These are phyloP conservation scores for Sphaerophoria rueppellii DNA, from an alignment of 2,888 invertebrate species.

Conservation along the genomic window DNA sequence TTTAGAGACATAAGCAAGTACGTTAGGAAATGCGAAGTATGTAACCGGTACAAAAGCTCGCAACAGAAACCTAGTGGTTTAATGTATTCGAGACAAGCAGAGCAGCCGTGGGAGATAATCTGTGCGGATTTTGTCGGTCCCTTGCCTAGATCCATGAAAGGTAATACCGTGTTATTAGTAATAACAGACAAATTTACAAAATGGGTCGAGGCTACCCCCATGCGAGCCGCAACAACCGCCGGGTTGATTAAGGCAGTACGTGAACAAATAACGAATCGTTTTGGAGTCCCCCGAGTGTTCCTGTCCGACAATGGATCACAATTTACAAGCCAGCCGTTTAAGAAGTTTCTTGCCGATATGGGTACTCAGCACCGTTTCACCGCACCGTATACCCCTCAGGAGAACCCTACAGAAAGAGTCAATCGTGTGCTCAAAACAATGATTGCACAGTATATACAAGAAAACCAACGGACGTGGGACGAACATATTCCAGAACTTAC, in stretches of 20 bases:
- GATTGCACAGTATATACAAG: conserved; percentile 33
- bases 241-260: background rate
- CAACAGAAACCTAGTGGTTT: conserved; percentile 1
- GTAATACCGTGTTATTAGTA: conserved; percentile 17
- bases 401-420: conserved; percentile 39
- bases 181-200: conserved; percentile 58
- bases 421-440: conserved; percentile 37
- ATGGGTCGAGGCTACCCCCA: conserved; percentile 43
- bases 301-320: conserved; percentile 19
- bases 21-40: background rate
- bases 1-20: background rate
- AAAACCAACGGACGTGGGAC: conserved; percentile 4
- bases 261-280: background rate
- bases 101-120: background rate
- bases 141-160: background rate
- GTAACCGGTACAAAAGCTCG: background rate
- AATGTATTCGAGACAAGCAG: background rate
- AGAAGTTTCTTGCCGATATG: background rate
- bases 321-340: conserved; percentile 32
- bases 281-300: background rate
- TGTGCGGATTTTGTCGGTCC: background rate
- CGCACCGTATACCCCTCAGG: conserved; percentile 6
- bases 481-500: conserved; percentile 20
- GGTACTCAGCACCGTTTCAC: conserved; percentile 3
- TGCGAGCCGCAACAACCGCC: background rate